phyloP scores from a whole-genome alignment of 2,888 invertebrate species.

The Atrina japonica region DNA sequence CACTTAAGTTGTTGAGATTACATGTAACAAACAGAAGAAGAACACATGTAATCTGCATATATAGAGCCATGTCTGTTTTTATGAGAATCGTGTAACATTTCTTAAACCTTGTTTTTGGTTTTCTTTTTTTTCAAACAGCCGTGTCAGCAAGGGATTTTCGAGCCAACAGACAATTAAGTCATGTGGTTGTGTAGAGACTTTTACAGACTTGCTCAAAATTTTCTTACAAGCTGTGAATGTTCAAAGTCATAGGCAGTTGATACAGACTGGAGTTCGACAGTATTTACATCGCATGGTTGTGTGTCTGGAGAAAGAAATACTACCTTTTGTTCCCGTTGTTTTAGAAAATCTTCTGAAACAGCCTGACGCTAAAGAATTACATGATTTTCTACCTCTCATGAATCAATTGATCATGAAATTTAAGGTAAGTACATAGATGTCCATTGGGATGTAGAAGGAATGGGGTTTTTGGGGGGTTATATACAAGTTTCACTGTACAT shows the following conservation, averaged over 20 bases:
- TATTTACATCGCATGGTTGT: constrained; percentile 84
- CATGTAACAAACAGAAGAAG: no score
- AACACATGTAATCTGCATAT: no score
- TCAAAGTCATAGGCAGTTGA: constrained; percentile 72
- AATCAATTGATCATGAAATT: constrained; percentile 84
- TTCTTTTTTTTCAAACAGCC: constrained; percentile 74
- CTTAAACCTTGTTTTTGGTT: no score
- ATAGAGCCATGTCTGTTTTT: no score
- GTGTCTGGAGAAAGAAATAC: constrained; percentile 83
- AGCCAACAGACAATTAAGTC: constrained; percentile 83
- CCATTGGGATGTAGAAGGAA: neutral
- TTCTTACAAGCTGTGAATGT: constrained; percentile 82
- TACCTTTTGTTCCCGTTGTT: constrained; percentile 83
- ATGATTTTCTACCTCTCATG: constrained; percentile 84
- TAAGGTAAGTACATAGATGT: constrained; percentile 77
- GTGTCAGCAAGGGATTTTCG: constrained; percentile 84
- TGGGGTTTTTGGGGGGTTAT: neutral
- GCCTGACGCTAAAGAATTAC: constrained; percentile 79
- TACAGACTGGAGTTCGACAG: constrained; percentile 82
- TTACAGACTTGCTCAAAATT: constrained; percentile 82
- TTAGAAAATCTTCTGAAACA: constrained; percentile 82
- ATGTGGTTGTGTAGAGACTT: constrained; percentile 82
- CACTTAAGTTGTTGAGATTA: no score
- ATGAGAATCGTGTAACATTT: no score
- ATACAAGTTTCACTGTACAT: no score